Evolutionary conservation across 2,797 vertebrate species (phyloP), one percentile per base, ranked within the genome.

Genomic region (Acanthis flammea): DNA sequence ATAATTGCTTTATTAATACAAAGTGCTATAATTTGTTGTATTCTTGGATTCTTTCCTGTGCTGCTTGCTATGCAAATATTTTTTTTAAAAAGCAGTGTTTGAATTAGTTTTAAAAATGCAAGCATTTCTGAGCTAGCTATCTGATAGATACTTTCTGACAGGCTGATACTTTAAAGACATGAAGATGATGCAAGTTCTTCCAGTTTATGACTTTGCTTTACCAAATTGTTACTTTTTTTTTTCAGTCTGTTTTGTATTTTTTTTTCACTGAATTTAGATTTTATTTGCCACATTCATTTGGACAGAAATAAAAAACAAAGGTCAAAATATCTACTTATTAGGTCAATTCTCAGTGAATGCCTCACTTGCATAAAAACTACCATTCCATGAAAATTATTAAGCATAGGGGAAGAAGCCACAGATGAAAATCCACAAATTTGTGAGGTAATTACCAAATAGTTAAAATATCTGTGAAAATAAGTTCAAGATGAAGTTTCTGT

Each of bases 1-100:
- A 97, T 95, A 97, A 97, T 97, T 96, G 66, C 68, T 96, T 74
- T 77, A 97, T 97, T 98, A 97, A 96, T 91, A 96, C 48, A 72
- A 95, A 97, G 15, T 62, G 57, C n/a, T 91, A 33, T 88, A 68
- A 80, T 96, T 96, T 96, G 67, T 97, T 93, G 90, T 95, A 53
- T 47, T 94, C 41, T 86, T 85, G 47, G 66, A 87, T 35, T 94
- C 65, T 87, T 94, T 96, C 48, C 35, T 97, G 57, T 95, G 71
- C 50, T 67, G 61, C 60, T 93, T 91, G 37, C 39, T 78, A 71
- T 88, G 61, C 30, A 73, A 70, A 31, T 53, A 62, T 44, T 84
- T 54, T 86, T 70, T 74, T 19, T 4, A 5, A n/a, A 58, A 93
- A 22, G 33, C 55, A 8, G 55, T 83, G 31, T 63, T 79, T 58